Conservation (phyloP, 2,113 vertebrate species). For the Cardinalis cardinalis region DNA sequence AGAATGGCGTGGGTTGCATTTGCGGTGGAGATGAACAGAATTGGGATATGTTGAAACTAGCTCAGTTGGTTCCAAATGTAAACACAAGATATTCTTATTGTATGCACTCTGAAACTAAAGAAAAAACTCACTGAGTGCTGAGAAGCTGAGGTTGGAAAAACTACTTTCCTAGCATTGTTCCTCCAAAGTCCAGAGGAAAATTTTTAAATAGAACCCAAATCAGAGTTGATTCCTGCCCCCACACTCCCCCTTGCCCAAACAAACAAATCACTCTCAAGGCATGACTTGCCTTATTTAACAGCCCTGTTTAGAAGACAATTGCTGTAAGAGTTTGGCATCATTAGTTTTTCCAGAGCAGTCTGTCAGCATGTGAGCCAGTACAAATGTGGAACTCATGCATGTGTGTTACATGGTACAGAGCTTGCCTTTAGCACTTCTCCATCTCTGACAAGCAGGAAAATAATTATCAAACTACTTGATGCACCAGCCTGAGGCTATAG, state of each 20-base stretch:
- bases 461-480: slow-evolving; percentile 31
- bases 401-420: background rate
- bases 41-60: slow-evolving; percentile 7
- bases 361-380: background rate
- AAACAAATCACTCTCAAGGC: background rate
- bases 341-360: background rate
- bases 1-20: background rate
- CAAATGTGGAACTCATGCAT: background rate
- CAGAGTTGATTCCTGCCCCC: background rate
- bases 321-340: background rate
- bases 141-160: background rate
- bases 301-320: background rate
- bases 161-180: background rate
- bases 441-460: background rate
- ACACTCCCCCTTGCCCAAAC: background rate
- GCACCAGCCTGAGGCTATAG: background rate
- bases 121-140: background rate
- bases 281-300: background rate
- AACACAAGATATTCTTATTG: background rate
- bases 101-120: background rate
- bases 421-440: background rate
- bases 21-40: background rate
- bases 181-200: background rate
- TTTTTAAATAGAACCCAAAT: background rate
- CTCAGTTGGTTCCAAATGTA: background rate